Percentiles rank a stretch among this genome's conserved stretches.
Evolutionary conservation across 2,888 invertebrate species (phyloP).

Genomic region (Leucophenga maculata): DNA sequence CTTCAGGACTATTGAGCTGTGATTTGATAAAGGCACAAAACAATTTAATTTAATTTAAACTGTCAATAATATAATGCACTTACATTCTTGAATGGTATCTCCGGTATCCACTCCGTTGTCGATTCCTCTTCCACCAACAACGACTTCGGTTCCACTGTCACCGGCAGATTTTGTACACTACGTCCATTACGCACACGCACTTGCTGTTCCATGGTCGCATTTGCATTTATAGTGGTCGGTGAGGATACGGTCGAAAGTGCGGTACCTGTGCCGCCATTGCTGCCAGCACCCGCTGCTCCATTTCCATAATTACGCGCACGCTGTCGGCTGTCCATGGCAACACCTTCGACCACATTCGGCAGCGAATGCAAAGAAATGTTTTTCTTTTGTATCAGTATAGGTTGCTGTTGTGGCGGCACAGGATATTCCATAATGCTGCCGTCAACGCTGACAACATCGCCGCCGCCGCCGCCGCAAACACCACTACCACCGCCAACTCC

Average conservation of each 20-base stretch:
- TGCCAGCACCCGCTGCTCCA: slow-evolving; percentile 24
- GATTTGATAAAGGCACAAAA: slow-evolving; percentile 7
- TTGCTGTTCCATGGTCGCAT: slow-evolving; percentile 51
- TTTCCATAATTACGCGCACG: slow-evolving; percentile 50
- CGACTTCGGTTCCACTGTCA: slow-evolving; percentile 70
- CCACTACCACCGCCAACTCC: slow-evolving; percentile 46
- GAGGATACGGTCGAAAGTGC: slow-evolving; percentile 56
- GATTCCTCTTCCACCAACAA: slow-evolving; percentile 82
- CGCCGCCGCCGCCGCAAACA: slow-evolving; percentile 32
- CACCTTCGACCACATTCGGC: slow-evolving; percentile 67
- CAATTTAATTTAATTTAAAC: slow-evolving; percentile 8
- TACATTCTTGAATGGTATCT: slow-evolving; percentile 93
- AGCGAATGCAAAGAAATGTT: slow-evolving; percentile 65
- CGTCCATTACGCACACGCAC: slow-evolving; percentile 51
- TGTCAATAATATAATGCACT: slow-evolving; percentile 42
- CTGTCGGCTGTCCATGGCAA: slow-evolving; percentile 52
- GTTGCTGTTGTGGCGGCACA: slow-evolving; percentile 37
- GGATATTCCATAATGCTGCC: slow-evolving; percentile 52
- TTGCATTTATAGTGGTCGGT: slow-evolving; percentile 54
- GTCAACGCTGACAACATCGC: slow-evolving; percentile 54
- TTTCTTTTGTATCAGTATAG: slow-evolving; percentile 35
- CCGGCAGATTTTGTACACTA: slow-evolving; percentile 51
- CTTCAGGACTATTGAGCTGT: slow-evolving; percentile 70
- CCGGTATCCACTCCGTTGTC: slow-evolving; percentile 89
- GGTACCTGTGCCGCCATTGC: slow-evolving; percentile 21